Evolutionary conservation across 2,888 invertebrate genomes (phyloP).

Genomic region (Eutolmus rufibarbis): DNA sequence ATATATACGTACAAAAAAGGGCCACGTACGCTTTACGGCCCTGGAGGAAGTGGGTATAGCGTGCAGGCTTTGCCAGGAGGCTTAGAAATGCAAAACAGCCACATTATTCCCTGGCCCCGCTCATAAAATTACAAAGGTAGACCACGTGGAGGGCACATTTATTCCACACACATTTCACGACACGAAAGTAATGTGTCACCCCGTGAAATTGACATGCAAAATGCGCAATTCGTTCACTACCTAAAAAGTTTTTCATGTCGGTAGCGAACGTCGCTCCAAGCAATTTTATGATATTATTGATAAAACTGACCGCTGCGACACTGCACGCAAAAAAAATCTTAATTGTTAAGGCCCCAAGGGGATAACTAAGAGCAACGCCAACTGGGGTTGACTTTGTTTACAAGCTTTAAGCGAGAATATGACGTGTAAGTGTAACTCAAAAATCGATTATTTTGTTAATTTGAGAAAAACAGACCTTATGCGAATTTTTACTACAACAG

Average conservation of each 20-base stretch:
- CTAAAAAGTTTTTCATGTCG: background rate
- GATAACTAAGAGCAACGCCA: background rate
- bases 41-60: background rate
- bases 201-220: constrained; percentile 26
- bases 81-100: constrained; percentile 14
- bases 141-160: background rate
- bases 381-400: background rate
- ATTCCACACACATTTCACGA: background rate
- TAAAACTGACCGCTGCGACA: constrained; percentile 15
- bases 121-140: background rate
- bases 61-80: background rate
- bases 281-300: constrained; percentile 17
- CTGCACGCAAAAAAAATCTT: background rate
- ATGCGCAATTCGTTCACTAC: background rate
- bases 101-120: background rate
- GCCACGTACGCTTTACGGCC: background rate
- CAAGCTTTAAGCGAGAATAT: background rate
- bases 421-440: background rate
- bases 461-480: background rate
- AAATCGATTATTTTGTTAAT: background rate
- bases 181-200: constrained; percentile 24
- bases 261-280: background rate
- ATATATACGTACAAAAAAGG: background rate
- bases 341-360: background rate
- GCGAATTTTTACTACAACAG: too few relatives aligned